Conservation (phyloP, 2,888 invertebrate genomes). For the Augochlorella aurata region DNA sequence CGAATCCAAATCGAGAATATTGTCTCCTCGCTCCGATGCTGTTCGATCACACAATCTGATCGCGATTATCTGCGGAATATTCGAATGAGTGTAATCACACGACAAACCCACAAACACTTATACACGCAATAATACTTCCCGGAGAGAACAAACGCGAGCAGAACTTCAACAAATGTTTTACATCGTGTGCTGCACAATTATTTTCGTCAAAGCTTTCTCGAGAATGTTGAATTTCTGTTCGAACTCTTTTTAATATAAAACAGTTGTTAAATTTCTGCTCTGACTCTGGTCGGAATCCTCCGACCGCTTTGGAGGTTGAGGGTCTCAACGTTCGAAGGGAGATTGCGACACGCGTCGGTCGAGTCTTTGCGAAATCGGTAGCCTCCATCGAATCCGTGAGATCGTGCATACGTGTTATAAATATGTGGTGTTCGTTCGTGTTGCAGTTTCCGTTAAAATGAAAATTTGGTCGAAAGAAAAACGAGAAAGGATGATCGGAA, state of each 20-base stretch:
- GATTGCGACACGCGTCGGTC: constrained; percentile 46
- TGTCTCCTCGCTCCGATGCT: constrained; percentile 33
- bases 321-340: neutral
- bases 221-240: too few species aligned
- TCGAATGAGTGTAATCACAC: neutral
- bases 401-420: neutral
- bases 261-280: neutral
- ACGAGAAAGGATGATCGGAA: neutral
- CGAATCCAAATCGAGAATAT: constrained; percentile 22
- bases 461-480: neutral
- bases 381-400: constrained; percentile 9
- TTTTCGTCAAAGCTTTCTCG: neutral
- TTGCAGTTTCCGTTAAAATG: neutral
- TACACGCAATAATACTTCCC: neutral
- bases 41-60: constrained; percentile 23
- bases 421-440: constrained; percentile 24
- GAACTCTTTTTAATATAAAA: neutral
- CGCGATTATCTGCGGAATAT: constrained; percentile 10
- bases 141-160: neutral
- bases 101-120: neutral
- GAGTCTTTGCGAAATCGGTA: constrained; percentile 63
- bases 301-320: neutral
- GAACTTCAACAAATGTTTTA: neutral
- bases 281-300: neutral
- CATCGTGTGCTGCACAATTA: neutral